Percentiles rank a stretch among this genome's conserved stretches.
Evolutionary conservation across 2,113 vertebrate species (phyloP).

Genomic region (Ifrita kowaldi): DNA sequence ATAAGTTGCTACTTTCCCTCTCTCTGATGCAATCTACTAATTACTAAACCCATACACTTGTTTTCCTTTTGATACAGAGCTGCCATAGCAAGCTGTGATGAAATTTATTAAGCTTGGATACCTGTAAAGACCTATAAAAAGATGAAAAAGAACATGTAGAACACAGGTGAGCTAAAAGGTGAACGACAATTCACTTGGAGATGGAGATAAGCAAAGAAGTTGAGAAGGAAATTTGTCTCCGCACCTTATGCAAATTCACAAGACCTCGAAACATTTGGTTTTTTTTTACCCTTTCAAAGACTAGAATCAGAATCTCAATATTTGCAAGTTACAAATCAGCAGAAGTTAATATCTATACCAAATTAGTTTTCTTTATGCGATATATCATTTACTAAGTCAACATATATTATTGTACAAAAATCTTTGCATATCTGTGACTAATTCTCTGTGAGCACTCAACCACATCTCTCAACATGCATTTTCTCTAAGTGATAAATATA

Average conservation of each 20-base stretch:
- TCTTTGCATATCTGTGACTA: neutral
- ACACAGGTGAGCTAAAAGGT: neutral
- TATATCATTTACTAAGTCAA: neutral
- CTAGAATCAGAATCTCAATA: neutral
- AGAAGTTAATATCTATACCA: neutral
- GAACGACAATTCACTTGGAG: neutral
- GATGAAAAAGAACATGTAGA: neutral
- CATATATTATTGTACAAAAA: neutral
- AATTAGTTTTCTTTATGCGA: neutral
- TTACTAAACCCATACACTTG: neutral
- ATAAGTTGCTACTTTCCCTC: neutral
- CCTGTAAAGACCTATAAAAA: neutral
- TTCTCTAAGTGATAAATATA: neutral
- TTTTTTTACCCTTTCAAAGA: neutral
- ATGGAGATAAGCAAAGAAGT: constrained; percentile 1
- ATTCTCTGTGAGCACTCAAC: neutral
- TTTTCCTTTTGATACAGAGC: neutral
- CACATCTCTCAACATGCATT: neutral
- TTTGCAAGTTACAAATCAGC: neutral
- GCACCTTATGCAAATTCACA: neutral
- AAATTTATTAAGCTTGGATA: neutral
- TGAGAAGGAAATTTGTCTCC: neutral
- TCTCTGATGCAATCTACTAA: neutral
- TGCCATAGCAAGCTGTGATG: neutral
- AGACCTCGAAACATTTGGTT: neutral